These are phyloP conservation scores for Physocephala rufipes DNA, from an alignment of 2,888 invertebrate genomes.

Conservation along the genomic window DNA sequence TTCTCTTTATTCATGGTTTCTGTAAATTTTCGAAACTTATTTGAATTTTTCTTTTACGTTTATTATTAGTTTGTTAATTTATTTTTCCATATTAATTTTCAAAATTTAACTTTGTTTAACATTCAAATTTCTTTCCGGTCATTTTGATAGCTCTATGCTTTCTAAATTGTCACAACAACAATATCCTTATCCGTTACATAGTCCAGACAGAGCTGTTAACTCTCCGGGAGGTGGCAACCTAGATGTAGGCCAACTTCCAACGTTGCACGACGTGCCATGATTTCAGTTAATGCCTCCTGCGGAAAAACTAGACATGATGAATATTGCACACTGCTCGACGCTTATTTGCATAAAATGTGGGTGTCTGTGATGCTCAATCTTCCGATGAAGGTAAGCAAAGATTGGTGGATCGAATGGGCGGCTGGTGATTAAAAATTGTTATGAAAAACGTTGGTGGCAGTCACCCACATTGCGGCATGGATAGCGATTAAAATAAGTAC, in stretches of 20 bases:
- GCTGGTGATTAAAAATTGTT: constrained; percentile 75
- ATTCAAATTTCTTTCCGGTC: neutral
- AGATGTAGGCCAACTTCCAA: constrained; percentile 77
- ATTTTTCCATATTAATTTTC: too few relatives aligned
- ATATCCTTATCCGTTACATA: constrained; percentile 43
- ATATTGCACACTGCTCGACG: constrained; percentile 81
- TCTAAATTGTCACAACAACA: constrained; percentile 51
- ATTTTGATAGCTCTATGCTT: constrained; percentile 59
- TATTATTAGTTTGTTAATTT: constrained; percentile 9
- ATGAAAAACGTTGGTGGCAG: constrained; percentile 94
- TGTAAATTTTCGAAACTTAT: neutral
- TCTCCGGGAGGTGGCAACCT: constrained; percentile 35
- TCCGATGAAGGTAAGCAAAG: constrained; percentile 78
- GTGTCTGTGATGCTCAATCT: constrained; percentile 77
- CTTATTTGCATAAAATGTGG: constrained; percentile 66
- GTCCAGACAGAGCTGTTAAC: constrained; percentile 39
- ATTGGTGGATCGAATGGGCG: constrained; percentile 84
- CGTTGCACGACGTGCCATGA: constrained; percentile 80
- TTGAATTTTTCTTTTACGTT: too few relatives aligned
- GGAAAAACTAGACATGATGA: constrained; percentile 85
- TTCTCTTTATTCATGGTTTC: constrained; percentile 2
- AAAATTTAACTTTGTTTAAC: neutral
- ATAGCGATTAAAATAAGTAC: too few relatives aligned
- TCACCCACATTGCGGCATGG: too few relatives aligned
- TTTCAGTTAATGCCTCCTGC: constrained; percentile 91